Evolutionary conservation across 1,140 invertebrate species (phyloP), one percentile per base, ranked within the genome.

Genomic region (Camponotus pennsylvanicus): DNA sequence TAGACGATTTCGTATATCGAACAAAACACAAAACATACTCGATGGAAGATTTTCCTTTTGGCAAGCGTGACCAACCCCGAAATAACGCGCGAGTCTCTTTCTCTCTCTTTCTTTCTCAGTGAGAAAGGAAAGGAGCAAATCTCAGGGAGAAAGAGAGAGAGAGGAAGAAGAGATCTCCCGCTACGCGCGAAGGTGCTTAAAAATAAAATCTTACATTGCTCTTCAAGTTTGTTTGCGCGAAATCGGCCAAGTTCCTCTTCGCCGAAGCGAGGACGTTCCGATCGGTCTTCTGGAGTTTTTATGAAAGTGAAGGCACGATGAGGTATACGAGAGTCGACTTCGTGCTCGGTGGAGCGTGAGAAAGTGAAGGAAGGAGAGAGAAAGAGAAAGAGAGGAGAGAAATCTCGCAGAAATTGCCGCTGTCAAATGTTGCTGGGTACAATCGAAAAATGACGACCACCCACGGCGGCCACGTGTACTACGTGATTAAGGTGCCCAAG

Each of bases 401-500:
- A 42, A 21, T 73, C 40, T 61, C 18, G 34, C 42, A 11, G n/a
- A 59, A 69, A 49, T 49, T 73, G 57, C 49, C 18, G 64, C 55
- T 83, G 79, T 83, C 79, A 83, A 83, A 83, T 83, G 79, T 83
- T 83, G 79, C 55, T 34, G 57, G 40, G 67, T 59, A 87, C 89
- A 87, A 92, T 85, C 86, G 86, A 83, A 95, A 94, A 91, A 96
- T 96, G 96, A 95, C 96, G 79, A 96, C 95, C 80, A 95, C 95
- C 73, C 96, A 97, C 93, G 96, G 96, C 86, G 96, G 96, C 86
- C 95, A 96, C 88, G 94, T 97, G 73, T 97, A 97, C 93, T 97
- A 97, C 93, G 96, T 97, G 90, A 96, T 96, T 88, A 96, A 96
- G 88, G 96, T 96, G 80, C 96, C 96, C n/a, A 96, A 95, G 92